Base-by-base conservation (phyloP, 2,888 invertebrate genomes). In the Agrotis segetum region DNA sequence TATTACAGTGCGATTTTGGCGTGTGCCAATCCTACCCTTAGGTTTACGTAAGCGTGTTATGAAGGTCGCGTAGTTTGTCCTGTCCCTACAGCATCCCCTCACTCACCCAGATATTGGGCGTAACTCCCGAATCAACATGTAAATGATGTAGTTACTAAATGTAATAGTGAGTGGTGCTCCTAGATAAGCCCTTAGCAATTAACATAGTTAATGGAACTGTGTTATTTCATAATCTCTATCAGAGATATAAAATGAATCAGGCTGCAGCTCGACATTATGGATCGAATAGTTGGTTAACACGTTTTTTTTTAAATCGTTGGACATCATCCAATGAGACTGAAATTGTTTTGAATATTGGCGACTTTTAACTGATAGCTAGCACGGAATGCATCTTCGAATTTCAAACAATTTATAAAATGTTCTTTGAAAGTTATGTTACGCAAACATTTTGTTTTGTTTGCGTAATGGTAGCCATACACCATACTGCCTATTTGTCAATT, bases 301-400 rank as follows among this genome's bases (percentile, higher is more conserved):
- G 47, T 56, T 76, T 73, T 78, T 74, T 72, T 80, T 74, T 68
- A 52, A 67, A 53, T 49, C 34, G 62, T 81, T 83, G 83, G 83
- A 78, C 67, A 40, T 5, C 24, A 65, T 72, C 82, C 82, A 82
- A 78, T 71, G 21, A 56, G 58, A 64, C 55, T 70, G 49, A 67
- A 70, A 67, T 58, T 59, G 67, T 68, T 63, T 67, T 34, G 58
- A 55, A 64, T 53, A 55, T 58, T 72, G 56, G 61, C 24, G 17
- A 47, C 52, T 67, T 19, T 21, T 59, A 58, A 46, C n/a, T 62
- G 46, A 50, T 56, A 56, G 19, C 29, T 34, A 49, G n/a, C 0
- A 13, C 2, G 24, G 13, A 11, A 52, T 14, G 46, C n/a, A 47
- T 56, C 16, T 60, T 34, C 34, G 47, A 21, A 75, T 65, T 40